phyloP scores from a whole-genome alignment of 2,888 invertebrate genomes.

The Agrochola litura region DNA sequence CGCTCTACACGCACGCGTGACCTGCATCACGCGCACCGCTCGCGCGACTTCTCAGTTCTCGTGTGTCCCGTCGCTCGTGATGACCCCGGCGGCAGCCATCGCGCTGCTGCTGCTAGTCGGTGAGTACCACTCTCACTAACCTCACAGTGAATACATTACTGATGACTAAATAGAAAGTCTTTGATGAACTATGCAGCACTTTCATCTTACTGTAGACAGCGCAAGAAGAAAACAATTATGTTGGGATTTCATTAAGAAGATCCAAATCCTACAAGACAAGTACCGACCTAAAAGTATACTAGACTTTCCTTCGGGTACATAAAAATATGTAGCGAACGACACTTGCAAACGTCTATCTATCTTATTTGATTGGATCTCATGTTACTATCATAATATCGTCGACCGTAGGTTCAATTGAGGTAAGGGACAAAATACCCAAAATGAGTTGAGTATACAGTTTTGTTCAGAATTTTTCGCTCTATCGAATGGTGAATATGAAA shows the following conservation, averaged over 20 bases:
- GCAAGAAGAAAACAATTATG: not conserved
- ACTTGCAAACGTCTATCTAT: too few relatives aligned
- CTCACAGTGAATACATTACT: not conserved
- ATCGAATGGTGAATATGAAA: too few relatives aligned
- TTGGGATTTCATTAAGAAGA: not conserved
- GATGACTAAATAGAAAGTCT: slow-evolving; percentile 12
- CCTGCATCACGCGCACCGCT: slow-evolving; percentile 30
- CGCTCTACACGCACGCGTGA: slow-evolving; percentile 56
- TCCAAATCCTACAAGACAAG: not conserved
- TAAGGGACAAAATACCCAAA: too few relatives aligned
- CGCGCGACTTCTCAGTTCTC: slow-evolving; percentile 55
- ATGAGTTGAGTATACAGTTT: too few relatives aligned
- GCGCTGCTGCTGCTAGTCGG: slow-evolving; percentile 74
- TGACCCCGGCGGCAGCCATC: slow-evolving; percentile 63
- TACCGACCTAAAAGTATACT: too few relatives aligned
- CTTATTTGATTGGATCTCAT: not conserved
- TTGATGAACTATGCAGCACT: slow-evolving; percentile 26
- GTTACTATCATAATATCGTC: too few relatives aligned
- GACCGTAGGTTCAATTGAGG: too few relatives aligned
- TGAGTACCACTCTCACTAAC: slow-evolving; percentile 63
- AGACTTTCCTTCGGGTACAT: not conserved
- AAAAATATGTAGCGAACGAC: too few relatives aligned
- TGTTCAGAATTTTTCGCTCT: too few relatives aligned
- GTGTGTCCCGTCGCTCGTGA: slow-evolving; percentile 54
- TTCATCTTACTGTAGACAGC: slow-evolving; percentile 41